Percentiles rank a stretch among this genome's conserved stretches.
phyloP scores from a whole-genome alignment of 2,888 invertebrate genomes.

The Alsophila aescularia region DNA sequence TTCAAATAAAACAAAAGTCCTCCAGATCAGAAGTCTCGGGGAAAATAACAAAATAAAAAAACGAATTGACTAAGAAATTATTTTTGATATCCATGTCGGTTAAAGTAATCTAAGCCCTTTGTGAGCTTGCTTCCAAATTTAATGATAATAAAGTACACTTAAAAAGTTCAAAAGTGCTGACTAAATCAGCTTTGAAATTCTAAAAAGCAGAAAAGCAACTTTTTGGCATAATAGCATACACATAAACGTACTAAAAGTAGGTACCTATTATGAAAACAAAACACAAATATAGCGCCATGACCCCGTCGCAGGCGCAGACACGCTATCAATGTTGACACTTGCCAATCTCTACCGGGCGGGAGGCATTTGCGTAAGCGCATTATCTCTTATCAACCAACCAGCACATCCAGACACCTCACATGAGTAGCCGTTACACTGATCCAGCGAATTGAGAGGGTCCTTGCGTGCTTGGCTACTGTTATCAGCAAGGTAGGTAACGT shows the following conservation, averaged over 20 bases:
- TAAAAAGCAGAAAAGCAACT: too few species aligned
- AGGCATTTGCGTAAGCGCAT: constrained; percentile 79
- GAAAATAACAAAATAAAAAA: too few species aligned
- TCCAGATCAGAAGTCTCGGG: too few species aligned
- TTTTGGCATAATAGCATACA: too few species aligned
- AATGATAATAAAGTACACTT: too few species aligned
- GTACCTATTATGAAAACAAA: constrained; percentile 36
- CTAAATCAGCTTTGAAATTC: too few species aligned
- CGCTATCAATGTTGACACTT: constrained; percentile 75
- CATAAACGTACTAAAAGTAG: neutral
- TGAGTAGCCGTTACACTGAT: neutral
- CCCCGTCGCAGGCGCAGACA: constrained; percentile 62
- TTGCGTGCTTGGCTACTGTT: constrained; percentile 48
- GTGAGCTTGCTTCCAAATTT: too few species aligned
- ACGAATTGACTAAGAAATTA: too few species aligned
- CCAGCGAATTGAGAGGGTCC: constrained; percentile 42
- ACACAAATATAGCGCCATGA: constrained; percentile 63
- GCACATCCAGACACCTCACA: constrained; percentile 38
- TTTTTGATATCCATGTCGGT: too few species aligned
- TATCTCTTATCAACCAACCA: constrained; percentile 56
- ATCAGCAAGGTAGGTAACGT: constrained; percentile 70
- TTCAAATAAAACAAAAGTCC: too few species aligned
- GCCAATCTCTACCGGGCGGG: constrained; percentile 66
- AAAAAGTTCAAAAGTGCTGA: too few species aligned
- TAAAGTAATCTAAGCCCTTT: too few species aligned